Conservation (phyloP, 2,797 vertebrate species). For the Acrossocheilus wenchowensis region DNA sequence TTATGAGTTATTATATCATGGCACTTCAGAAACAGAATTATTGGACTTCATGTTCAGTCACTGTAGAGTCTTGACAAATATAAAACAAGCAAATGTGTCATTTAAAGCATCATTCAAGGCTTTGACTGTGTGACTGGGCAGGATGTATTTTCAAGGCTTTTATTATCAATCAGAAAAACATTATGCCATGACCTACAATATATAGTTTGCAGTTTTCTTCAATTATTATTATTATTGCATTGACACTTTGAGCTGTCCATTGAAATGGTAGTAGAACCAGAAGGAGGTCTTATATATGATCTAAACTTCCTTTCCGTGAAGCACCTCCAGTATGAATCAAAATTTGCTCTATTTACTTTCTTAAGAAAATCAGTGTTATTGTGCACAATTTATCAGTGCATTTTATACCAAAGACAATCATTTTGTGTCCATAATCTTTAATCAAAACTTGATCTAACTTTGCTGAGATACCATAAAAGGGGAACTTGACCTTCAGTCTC, state of each 20-base stretch:
- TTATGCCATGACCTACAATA: neutral
- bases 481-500: neutral
- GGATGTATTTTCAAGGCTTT: neutral
- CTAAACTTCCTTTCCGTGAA: neutral
- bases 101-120: neutral
- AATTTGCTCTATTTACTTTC: neutral
- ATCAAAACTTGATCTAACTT: neutral
- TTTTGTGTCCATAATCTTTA: neutral
- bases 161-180: neutral
- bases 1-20: neutral
- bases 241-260: neutral
- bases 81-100: neutral
- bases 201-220: neutral
- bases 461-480: neutral
- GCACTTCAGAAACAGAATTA: neutral
- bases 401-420: slow-evolving; percentile 1
- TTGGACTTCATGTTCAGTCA: slow-evolving; percentile 1
- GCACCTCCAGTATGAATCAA: neutral
- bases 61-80: neutral
- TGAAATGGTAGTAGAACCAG: neutral
- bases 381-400: neutral
- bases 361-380: neutral
- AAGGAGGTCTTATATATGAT: neutral
- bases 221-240: neutral
- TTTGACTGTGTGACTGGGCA: neutral